Base-by-base conservation (phyloP, 2,888 invertebrate species). In the Chrysolina oricalcia region DNA sequence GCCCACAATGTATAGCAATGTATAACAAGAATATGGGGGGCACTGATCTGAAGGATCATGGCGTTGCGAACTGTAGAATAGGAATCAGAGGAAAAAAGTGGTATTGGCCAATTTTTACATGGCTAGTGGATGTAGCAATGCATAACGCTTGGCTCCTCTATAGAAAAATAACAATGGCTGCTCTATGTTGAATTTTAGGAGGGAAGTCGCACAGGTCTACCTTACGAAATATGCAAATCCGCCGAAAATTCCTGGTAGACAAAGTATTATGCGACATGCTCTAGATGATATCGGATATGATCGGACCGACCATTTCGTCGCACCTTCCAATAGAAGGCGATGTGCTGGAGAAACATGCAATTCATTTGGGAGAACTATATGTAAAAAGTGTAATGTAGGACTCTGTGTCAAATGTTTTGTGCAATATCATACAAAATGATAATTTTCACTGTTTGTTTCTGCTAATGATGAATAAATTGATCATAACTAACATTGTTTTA, bases 1-100 rank as follows among this genome's bases (percentile, higher is more conserved):
- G 21, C 23, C 46, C 41, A 15, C 9, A 43, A 41, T 17, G 21
- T 21, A 21, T 66, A 17, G 27, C 46, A 21, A 43, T n/a, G 15
- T 19, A 76, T 35, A 71, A 68, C 40, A 66, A 70, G 59, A 74
- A 71, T 62, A 67, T 71, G 68, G 53, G 69, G 48, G 76, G 74
- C 41, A 66, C 41, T 21, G 17, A 66, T 66, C 8, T 46, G 15
- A 66, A 46, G 48, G 67, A 72, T 64, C 66, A 72, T 27, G 62
- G 46, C 23, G 23, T 59, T 59, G 59, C 35, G 43, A 48, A 23
- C 8, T 59, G 56, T 23, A 56, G 68, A 27, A 73, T 66, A 40
- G 46, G 21, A 41, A 66, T 66, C 9, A n/a, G 43, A 21, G 23
- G 23, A 23, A 46, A 66, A 59, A 59, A 27, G n/a, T 59, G n/a